These are phyloP conservation scores for Drosophila prostipennis DNA, from an alignment of 2,888 invertebrate species.

Conservation along the genomic window DNA sequence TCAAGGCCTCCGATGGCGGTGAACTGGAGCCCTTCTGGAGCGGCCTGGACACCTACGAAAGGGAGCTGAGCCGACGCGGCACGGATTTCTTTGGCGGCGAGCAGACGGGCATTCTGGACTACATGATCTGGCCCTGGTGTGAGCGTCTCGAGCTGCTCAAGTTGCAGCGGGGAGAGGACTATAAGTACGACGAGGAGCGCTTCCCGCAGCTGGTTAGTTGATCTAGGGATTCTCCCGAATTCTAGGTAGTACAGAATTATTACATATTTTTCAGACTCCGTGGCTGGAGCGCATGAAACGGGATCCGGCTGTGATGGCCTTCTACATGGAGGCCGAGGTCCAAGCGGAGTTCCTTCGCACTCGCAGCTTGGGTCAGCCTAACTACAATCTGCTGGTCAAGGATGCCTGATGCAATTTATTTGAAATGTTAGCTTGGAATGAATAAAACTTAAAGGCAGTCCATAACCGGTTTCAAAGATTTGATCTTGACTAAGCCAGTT, in stretches of 20 bases:
- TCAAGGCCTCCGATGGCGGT: slow-evolving; percentile 79
- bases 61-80: slow-evolving; percentile 87
- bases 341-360: slow-evolving; percentile 91
- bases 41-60: slow-evolving; percentile 88
- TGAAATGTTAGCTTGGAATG: slow-evolving; percentile 4
- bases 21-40: slow-evolving; percentile 72
- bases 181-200: slow-evolving; percentile 60
- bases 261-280: slow-evolving; percentile 85
- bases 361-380: slow-evolving; percentile 88
- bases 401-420: slow-evolving; percentile 50
- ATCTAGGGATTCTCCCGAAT: not conserved
- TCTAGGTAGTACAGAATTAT: not conserved
- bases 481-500: not conserved
- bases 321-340: slow-evolving; percentile 88
- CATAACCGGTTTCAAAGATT: not conserved
- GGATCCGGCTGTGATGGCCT: slow-evolving; percentile 89
- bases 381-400: slow-evolving; percentile 82
- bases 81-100: slow-evolving; percentile 88
- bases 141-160: slow-evolving; percentile 87
- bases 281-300: slow-evolving; percentile 91
- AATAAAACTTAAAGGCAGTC: slow-evolving; percentile 54
- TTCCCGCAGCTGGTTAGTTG: slow-evolving; percentile 65
- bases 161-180: slow-evolving; percentile 87
- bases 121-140: slow-evolving; percentile 94
- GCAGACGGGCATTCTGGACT: slow-evolving; percentile 91